Conservation (phyloP, 2,888 invertebrate species). For the Lasioglossum leucozonium region DNA sequence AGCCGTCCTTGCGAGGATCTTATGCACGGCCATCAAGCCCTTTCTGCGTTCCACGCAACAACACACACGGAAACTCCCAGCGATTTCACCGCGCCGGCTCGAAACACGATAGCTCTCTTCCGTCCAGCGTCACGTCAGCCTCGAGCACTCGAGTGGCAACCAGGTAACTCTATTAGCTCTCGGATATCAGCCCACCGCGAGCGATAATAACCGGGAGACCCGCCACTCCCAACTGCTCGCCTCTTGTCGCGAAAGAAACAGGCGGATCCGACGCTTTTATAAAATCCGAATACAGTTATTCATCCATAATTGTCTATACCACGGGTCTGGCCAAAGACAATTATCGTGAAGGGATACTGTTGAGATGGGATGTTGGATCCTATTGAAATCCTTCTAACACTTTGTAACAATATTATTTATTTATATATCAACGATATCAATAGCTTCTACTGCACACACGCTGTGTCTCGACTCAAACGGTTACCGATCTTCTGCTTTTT, state of each 20-base stretch:
- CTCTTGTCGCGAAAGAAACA: neutral
- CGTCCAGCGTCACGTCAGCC: slow-evolving; percentile 35
- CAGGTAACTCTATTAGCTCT: slow-evolving; percentile 25
- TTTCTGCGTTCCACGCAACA: slow-evolving; percentile 16
- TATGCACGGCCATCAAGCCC: neutral
- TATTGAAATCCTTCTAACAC: too few species aligned
- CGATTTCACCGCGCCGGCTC: neutral
- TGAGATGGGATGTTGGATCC: too few species aligned
- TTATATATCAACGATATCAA: too few species aligned
- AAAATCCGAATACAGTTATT: too few species aligned
- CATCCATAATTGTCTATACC: too few species aligned
- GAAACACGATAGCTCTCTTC: slow-evolving; percentile 25
- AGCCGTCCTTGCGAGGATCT: slow-evolving; percentile 25
- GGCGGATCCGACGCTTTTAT: neutral
- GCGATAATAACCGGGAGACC: slow-evolving; percentile 16
- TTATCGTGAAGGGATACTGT: too few species aligned
- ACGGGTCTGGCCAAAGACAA: too few species aligned
- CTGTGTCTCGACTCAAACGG: too few species aligned
- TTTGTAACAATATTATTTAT: too few species aligned
- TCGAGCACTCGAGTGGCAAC: neutral
- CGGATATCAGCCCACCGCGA: neutral
- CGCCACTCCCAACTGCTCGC: neutral
- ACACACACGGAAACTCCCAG: neutral
- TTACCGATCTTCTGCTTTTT: too few species aligned
- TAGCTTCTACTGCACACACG: too few species aligned